These are phyloP conservation scores for Tragelaphus eurycerus DNA, from an alignment of 2,797 vertebrate species.

Conservation along the genomic window DNA sequence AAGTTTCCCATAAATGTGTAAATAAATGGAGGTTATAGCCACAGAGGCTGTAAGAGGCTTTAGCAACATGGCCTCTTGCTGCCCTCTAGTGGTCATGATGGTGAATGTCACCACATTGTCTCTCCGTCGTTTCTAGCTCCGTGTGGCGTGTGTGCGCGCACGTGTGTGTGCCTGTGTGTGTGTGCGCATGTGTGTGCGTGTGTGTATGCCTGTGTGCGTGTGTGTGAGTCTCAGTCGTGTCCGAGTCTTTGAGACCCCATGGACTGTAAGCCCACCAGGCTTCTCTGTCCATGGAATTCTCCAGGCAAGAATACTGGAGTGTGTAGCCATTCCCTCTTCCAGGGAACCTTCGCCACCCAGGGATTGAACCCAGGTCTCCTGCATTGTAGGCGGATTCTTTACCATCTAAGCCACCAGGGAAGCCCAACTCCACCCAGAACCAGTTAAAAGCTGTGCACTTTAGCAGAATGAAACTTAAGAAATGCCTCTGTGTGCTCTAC, in stretches of 20 bases:
- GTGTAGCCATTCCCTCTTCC: background rate
- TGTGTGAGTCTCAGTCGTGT: background rate
- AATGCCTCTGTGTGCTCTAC: background rate
- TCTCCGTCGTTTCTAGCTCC: no score
- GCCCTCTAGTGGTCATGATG: conserved; percentile 73
- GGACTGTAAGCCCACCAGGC: background rate
- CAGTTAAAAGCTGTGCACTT: background rate
- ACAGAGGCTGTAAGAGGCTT: accelerated
- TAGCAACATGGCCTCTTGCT: conserved; percentile 56
- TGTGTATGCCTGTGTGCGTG: no score
- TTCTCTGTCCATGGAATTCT: background rate
- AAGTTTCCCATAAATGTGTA: background rate
- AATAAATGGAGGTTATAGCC: background rate
- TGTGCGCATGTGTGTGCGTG: no score
- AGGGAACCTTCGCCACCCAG: background rate
- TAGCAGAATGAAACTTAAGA: background rate
- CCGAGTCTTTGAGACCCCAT: background rate
- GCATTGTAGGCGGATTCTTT: background rate
- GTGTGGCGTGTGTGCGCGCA: accelerated
- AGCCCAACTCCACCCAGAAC: background rate
- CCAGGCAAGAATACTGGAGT: background rate
- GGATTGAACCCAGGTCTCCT: background rate
- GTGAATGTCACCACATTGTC: background rate
- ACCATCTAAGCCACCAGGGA: background rate
- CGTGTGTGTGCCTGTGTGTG: accelerated